Evolutionary conservation across 2,113 vertebrate species (phyloP).

Genomic region (Lepisosteus oculatus): DNA sequence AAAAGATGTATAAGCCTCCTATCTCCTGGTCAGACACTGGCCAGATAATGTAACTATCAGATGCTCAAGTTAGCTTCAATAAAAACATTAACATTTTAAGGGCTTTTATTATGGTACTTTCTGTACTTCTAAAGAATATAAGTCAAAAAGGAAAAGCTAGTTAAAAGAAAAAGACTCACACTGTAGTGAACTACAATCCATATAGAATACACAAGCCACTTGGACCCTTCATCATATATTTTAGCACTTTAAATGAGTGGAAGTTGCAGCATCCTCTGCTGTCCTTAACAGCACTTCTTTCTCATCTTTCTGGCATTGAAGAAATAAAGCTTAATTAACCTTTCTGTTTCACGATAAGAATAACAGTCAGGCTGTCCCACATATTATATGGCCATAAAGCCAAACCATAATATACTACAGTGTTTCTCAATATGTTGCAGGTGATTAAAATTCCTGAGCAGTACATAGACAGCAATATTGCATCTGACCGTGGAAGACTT

Average conservation of each 20-base stretch:
- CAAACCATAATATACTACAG: too few relatives aligned
- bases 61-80: not conserved
- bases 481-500: not conserved
- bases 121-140: too few relatives aligned
- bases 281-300: not conserved
- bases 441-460: not conserved
- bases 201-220: conserved; percentile 54
- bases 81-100: not conserved
- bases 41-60: not conserved
- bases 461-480: not conserved
- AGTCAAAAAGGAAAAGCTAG: too few relatives aligned
- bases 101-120: too few relatives aligned
- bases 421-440: not conserved
- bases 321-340: not conserved
- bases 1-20: too few relatives aligned
- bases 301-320: not conserved
- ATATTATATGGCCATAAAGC: not conserved
- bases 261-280: too few relatives aligned
- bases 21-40: not conserved
- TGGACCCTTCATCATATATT: conserved; percentile 44
- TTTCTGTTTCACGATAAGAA: not conserved
- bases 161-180: too few relatives aligned
- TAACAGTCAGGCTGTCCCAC: not conserved
- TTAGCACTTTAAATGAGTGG: too few relatives aligned
- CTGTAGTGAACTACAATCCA: conserved; percentile 12